These are phyloP conservation scores for Drosophila arawakana DNA, from an alignment of 1,140 invertebrate species.

Conservation along the genomic window DNA sequence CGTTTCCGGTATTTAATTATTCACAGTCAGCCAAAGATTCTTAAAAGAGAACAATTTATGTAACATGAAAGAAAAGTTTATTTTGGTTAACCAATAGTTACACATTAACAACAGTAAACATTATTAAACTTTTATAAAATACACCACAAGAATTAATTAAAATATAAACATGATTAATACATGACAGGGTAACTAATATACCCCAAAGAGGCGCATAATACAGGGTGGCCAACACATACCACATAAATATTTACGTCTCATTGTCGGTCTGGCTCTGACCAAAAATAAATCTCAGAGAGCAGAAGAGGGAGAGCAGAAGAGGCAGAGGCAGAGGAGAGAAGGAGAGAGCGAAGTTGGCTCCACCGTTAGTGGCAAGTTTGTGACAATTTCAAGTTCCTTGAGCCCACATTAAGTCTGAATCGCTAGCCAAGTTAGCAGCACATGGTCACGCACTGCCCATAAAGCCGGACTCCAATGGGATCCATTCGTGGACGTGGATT, in stretches of 20 bases:
- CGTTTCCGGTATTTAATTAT: too few relatives aligned
- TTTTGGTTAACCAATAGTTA: too few relatives aligned
- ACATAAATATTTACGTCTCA: constrained; percentile 42
- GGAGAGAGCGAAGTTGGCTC: constrained; percentile 34
- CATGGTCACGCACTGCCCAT: constrained; percentile 63
- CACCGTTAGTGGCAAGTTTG: constrained; percentile 58
- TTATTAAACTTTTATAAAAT: too few relatives aligned
- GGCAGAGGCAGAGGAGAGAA: not conserved
- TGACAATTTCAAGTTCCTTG: constrained; percentile 81
- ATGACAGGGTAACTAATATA: not conserved
- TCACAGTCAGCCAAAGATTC: too few relatives aligned
- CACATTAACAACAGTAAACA: too few relatives aligned
- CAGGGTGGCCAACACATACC: constrained; percentile 11
- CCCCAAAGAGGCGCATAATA: not conserved
- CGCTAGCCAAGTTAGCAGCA: constrained; percentile 11
- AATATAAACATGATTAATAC: too few relatives aligned
- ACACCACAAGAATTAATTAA: too few relatives aligned
- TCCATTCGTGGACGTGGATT: not conserved
- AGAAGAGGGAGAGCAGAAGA: not conserved
- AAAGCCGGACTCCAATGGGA: constrained; percentile 30
- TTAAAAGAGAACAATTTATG: too few relatives aligned
- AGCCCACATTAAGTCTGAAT: constrained; percentile 69
- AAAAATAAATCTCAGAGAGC: constrained; percentile 42
- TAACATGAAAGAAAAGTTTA: too few relatives aligned
- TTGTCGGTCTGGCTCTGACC: constrained; percentile 48